Evolutionary conservation across 2,113 vertebrate species (phyloP).

Genomic region (Ptyas mucosa): DNA sequence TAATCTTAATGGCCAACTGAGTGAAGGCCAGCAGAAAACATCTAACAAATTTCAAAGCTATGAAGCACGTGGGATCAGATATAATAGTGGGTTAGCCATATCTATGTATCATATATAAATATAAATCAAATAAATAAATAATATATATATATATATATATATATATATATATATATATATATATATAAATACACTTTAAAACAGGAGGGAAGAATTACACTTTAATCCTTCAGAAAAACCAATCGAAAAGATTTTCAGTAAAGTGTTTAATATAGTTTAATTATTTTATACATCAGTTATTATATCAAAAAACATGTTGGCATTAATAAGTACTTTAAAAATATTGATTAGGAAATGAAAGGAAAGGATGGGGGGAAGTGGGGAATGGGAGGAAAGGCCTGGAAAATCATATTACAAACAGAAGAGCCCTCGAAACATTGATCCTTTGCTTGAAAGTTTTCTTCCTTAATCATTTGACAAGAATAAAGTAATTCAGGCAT

Average conservation of each 20-base stretch:
- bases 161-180: too few species aligned
- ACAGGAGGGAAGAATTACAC: background rate
- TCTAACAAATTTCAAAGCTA: background rate
- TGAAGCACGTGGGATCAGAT: background rate
- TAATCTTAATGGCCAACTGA: conserved; percentile 18
- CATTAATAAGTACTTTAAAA: background rate
- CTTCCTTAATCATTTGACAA: background rate
- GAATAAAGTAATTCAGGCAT: background rate
- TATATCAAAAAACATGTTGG: background rate
- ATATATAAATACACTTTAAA: background rate
- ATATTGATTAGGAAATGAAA: background rate
- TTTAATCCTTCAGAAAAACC: background rate
- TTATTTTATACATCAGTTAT: background rate
- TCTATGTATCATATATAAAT: background rate
- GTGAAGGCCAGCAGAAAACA: background rate
- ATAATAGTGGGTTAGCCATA: background rate
- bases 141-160: too few species aligned
- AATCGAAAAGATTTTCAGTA: background rate
- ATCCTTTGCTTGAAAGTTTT: background rate
- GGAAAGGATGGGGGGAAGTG: background rate
- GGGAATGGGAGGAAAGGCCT: background rate
- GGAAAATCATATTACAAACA: background rate
- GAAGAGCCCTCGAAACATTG: background rate
- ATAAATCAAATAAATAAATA: too few species aligned
- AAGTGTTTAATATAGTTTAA: background rate